These are phyloP conservation scores for Pyrrhopygopsis socrates DNA, from an alignment of 2,888 invertebrate genomes.

Conservation along the genomic window DNA sequence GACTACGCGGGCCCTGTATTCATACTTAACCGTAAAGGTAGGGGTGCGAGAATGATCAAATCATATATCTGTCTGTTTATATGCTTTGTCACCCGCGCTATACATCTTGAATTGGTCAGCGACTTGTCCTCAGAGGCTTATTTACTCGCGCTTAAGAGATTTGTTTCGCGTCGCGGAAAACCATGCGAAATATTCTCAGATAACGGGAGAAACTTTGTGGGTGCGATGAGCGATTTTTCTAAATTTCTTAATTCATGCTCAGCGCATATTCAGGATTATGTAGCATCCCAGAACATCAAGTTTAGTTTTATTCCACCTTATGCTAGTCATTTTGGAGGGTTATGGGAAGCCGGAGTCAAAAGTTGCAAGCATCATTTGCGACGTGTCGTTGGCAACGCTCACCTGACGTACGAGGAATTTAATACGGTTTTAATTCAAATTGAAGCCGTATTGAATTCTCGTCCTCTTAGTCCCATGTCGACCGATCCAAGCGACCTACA, in stretches of 20 bases:
- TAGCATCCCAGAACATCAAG: neutral
- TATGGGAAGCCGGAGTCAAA: neutral
- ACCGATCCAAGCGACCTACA: neutral
- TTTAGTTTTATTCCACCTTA: neutral
- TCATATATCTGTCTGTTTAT: conserved; percentile 81
- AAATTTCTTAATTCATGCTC: neutral
- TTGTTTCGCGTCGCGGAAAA: neutral
- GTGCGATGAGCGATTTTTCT: conserved; percentile 59
- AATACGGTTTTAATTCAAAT: conserved; percentile 3
- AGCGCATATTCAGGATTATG: neutral
- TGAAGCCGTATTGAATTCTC: neutral
- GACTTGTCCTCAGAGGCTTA: conserved; percentile 68
- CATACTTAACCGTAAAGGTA: conserved; percentile 75
- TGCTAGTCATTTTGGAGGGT: neutral
- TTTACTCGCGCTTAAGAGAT: conserved; percentile 66
- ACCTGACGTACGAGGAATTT: conserved; percentile 3
- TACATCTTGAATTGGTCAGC: conserved; percentile 79
- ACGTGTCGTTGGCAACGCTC: neutral
- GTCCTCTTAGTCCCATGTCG: neutral
- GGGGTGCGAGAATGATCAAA: conserved; percentile 73
- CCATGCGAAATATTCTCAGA: conserved; percentile 80
- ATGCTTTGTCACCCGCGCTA: conserved; percentile 75
- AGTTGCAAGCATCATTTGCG: neutral
- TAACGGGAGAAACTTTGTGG: conserved; percentile 77
- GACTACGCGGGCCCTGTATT: conserved; percentile 82